These are phyloP conservation scores for Paratilapia polleni DNA, from an alignment of 2,113 vertebrate species.

Conservation along the genomic window DNA sequence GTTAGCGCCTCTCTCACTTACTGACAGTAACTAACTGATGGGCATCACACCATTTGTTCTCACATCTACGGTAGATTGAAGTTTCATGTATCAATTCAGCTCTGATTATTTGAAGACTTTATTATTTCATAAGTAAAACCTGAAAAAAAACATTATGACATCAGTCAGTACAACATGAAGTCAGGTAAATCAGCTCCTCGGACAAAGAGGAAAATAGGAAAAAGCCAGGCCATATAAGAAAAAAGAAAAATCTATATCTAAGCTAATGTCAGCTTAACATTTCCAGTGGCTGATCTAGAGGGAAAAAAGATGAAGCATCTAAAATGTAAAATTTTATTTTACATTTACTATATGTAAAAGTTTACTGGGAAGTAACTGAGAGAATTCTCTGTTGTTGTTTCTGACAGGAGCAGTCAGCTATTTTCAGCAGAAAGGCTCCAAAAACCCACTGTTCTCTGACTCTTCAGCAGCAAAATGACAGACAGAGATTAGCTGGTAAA, in stretches of 20 bases:
- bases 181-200: neutral
- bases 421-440: neutral
- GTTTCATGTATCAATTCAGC: neutral
- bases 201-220: neutral
- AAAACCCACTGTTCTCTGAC: neutral
- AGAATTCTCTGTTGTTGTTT: neutral
- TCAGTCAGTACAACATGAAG: neutral
- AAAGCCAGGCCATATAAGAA: neutral
- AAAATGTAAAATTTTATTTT: neutral
- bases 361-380: neutral
- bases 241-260: neutral
- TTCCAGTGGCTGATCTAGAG: neutral
- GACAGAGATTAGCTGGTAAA: neutral
- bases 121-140: no score
- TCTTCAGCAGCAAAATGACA: neutral
- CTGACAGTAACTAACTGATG: neutral
- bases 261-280: neutral
- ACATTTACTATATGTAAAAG: neutral
- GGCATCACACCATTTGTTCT: neutral
- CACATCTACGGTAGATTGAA: neutral
- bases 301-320: neutral
- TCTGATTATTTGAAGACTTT: neutral
- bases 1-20: neutral
- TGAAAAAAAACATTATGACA: neutral
- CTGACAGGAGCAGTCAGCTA: neutral